Evolutionary conservation across 1,140 invertebrate species (phyloP).

Genomic region (Dinothrombium tinctorium): DNA sequence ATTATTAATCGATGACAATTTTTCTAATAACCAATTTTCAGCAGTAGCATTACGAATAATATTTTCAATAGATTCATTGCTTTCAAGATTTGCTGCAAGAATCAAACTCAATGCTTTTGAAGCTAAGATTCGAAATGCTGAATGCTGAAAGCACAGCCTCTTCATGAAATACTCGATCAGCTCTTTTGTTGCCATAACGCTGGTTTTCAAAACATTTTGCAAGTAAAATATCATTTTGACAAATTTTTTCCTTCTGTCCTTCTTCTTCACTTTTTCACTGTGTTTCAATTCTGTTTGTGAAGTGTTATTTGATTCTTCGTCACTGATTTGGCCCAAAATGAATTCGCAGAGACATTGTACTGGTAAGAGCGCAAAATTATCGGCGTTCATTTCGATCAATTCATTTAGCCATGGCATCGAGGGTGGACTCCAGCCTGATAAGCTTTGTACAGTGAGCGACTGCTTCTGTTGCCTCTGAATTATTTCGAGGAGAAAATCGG

Average conservation of each 20-base stretch:
- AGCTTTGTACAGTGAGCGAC: background rate
- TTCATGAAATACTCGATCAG: conserved; percentile 78
- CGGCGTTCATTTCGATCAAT: conserved; percentile 69
- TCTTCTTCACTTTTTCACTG: conserved; percentile 17
- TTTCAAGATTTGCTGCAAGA: background rate
- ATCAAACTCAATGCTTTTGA: conserved; percentile 27
- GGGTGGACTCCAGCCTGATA: conserved; percentile 22
- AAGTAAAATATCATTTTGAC: conserved; percentile 54
- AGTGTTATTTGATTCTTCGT: conserved; percentile 19
- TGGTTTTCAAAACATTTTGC: conserved; percentile 26
- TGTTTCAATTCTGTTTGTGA: conserved; percentile 7
- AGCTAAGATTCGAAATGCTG: conserved; percentile 45
- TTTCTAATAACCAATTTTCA: conserved; percentile 45
- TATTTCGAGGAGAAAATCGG: conserved; percentile 75
- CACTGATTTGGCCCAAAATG: conserved; percentile 35
- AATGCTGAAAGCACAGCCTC: conserved; percentile 54
- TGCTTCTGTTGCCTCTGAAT: conserved; percentile 44
- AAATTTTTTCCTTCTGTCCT: conserved; percentile 38
- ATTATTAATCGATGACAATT: conserved; percentile 26
- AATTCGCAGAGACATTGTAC: conserved; percentile 92
- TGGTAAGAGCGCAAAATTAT: conserved; percentile 57
- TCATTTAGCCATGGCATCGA: conserved; percentile 93
- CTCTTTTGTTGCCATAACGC: conserved; percentile 38
- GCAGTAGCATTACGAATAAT: conserved; percentile 8
- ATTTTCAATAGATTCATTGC: conserved; percentile 4